These are phyloP conservation scores for Poeciliopsis turrubarensis DNA, from an alignment of 2,113 vertebrate genomes.

Conservation along the genomic window DNA sequence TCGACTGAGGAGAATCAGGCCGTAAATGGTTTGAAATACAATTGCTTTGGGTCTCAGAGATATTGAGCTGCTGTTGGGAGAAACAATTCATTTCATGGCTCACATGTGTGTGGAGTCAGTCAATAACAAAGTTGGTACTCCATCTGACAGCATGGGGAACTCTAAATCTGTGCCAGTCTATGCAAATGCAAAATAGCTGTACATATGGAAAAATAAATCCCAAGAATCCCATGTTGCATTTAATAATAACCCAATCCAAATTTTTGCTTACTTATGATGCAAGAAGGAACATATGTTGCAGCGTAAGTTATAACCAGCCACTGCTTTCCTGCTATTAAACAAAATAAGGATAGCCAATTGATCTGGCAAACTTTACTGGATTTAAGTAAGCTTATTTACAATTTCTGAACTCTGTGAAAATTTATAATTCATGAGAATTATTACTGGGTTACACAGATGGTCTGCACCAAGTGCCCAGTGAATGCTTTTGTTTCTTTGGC, in stretches of 20 bases:
- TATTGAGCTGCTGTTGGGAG: conserved; percentile 26
- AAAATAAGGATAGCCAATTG: not conserved
- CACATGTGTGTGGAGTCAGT: conserved; percentile 7
- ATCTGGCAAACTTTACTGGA: not conserved
- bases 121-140: conserved; percentile 35
- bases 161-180: conserved; percentile 48
- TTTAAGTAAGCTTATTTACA: not conserved
- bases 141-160: conserved; percentile 6
- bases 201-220: too few relatives aligned
- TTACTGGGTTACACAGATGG: not conserved
- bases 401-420: not conserved
- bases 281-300: not conserved
- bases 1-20: conserved; percentile 20
- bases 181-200: conserved; percentile 6
- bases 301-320: not conserved
- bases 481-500: not conserved
- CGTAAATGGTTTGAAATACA: conserved; percentile 20
- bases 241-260: not conserved
- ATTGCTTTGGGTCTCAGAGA: not conserved
- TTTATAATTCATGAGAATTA: not conserved
- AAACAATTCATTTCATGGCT: conserved; percentile 4
- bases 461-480: not conserved
- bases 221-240: not conserved
- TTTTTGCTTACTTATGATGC: not conserved
- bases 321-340: not conserved